A percentile compares a stretch with the other conserved stretches of the same genome.
Evolutionary conservation across 2,113 vertebrate species (phyloP).

Genomic region (Petromus typicus): DNA sequence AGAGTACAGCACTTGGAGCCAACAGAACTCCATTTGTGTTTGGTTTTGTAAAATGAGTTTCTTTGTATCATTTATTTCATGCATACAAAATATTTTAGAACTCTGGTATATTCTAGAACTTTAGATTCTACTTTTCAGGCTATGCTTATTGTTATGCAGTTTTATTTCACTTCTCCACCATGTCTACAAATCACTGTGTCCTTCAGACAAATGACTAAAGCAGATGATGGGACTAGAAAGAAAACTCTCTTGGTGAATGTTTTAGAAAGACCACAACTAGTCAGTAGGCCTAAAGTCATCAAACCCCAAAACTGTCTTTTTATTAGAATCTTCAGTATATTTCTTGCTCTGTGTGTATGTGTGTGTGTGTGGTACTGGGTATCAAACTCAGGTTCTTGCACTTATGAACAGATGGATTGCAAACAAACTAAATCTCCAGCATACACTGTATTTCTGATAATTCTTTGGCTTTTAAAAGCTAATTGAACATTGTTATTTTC

Average conservation of each 20-base stretch:
- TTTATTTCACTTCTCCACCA: neutral
- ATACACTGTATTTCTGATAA: neutral
- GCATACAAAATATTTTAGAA: neutral
- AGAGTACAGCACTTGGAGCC: neutral
- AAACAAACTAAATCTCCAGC: neutral
- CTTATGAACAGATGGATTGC: too few relatives aligned
- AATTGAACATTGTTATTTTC: neutral
- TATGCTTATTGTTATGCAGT: neutral
- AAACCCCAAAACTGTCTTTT: neutral
- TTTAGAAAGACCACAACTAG: neutral
- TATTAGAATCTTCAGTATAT: neutral
- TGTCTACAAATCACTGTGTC: neutral
- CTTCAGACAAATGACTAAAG: neutral
- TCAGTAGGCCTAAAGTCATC: neutral
- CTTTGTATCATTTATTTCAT: neutral
- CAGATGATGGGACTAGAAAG: neutral
- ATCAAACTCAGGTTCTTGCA: too few relatives aligned
- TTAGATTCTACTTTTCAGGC: neutral
- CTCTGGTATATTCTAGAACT: too few relatives aligned
- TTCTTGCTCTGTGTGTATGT: neutral
- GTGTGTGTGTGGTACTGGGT: too few relatives aligned
- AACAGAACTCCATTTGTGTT: neutral
- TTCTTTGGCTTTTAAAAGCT: neutral
- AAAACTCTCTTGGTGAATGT: neutral
- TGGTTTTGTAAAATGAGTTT: neutral